Conservation (phyloP, 64 coral and sea anemone species). For the Platygyra sinensis region DNA sequence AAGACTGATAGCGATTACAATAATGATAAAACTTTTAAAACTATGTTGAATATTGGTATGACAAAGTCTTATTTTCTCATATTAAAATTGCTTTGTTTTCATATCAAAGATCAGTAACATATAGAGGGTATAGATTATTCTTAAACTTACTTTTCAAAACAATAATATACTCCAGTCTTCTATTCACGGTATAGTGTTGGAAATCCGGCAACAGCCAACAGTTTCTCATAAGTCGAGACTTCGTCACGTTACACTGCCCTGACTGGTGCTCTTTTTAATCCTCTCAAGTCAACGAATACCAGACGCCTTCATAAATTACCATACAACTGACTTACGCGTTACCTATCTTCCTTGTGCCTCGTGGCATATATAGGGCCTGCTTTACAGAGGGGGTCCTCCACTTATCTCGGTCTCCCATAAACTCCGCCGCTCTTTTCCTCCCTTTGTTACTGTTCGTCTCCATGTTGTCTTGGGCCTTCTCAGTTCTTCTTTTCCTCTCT, state of each 20-base stretch:
- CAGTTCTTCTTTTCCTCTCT: too few relatives aligned
- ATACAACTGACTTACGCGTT: constrained; percentile 40
- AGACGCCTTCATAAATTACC: constrained; percentile 43
- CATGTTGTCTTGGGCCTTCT: too few relatives aligned
- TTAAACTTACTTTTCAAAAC: constrained; percentile 9
- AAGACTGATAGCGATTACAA: too few relatives aligned
- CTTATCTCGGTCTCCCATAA: too few relatives aligned
- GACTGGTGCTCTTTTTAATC: constrained; percentile 21
- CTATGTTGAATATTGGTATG: not conserved
- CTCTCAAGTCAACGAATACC: not conserved
- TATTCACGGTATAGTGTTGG: constrained; percentile 11
- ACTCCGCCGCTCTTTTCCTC: too few relatives aligned
- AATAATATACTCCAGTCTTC: constrained; percentile 7
- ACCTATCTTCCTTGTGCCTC: not conserved
- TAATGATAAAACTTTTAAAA: too few relatives aligned
- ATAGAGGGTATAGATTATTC: not conserved
- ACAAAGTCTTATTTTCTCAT: constrained; percentile 2
- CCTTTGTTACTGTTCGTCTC: too few relatives aligned
- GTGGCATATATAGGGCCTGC: too few relatives aligned
- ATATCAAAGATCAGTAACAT: not conserved
- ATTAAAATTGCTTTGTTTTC: not conserved
- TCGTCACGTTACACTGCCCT: constrained; percentile 27
- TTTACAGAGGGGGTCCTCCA: too few relatives aligned
- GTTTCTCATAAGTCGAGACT: constrained; percentile 1
- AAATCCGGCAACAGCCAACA: not conserved